Conservation (phyloP, 2,888 invertebrate genomes). For the Keiferia lycopersicella region DNA sequence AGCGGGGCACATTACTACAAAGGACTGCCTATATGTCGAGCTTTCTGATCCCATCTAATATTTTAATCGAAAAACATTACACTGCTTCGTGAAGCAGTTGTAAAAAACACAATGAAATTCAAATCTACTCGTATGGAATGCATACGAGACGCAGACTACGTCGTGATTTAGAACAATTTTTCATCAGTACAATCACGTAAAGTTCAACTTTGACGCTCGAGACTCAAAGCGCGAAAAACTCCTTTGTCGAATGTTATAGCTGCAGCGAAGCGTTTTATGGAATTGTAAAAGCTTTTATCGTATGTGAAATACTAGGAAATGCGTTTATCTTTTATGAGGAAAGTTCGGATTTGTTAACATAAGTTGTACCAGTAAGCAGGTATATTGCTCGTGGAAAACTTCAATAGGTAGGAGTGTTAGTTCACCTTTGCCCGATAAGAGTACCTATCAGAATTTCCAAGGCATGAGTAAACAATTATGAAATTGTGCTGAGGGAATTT, state of each 20-base stretch:
- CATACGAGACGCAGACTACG: conserved; percentile 18
- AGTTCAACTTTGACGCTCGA: neutral
- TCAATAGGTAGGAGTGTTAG: neutral
- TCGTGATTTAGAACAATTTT: conserved; percentile 27
- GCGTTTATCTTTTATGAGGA: neutral
- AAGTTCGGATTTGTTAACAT: neutral
- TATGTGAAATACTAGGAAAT: neutral
- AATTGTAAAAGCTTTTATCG: neutral
- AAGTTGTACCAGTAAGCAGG: conserved; percentile 15
- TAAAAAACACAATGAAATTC: too few relatives aligned
- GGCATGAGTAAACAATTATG: too few relatives aligned
- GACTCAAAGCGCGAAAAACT: neutral
- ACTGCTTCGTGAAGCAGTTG: too few relatives aligned
- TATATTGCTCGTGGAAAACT: neutral
- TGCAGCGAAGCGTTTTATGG: neutral
- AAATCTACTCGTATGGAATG: neutral
- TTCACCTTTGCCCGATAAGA: neutral
- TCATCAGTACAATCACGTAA: neutral
- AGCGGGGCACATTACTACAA: conserved; percentile 87
- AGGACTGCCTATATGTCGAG: conserved; percentile 84
- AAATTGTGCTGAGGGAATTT: too few relatives aligned
- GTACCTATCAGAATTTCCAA: too few relatives aligned
- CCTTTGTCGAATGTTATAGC: neutral
- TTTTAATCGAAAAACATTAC: neutral
- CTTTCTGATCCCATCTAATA: conserved; percentile 67